Percentiles rank a stretch among this genome's conserved stretches.
Evolutionary conservation across 2,113 vertebrate genomes (phyloP).

Genomic region (Vulpes lagopus): DNA sequence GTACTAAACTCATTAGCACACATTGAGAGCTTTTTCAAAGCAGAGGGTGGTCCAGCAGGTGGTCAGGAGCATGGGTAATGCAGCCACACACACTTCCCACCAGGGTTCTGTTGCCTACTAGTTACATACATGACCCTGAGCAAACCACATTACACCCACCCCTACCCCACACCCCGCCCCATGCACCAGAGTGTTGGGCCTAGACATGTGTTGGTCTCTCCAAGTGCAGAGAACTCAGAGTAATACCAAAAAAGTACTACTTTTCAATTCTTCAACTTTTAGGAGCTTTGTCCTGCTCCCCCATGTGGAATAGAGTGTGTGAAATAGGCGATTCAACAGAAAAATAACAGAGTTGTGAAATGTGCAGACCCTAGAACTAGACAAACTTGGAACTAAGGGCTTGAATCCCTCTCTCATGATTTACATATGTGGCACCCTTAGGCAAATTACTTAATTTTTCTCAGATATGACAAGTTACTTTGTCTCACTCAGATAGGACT

Average conservation of each 20-base stretch:
- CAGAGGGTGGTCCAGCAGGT: neutral
- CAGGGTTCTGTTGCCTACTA: neutral
- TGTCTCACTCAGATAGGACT: neutral
- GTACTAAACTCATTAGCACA: neutral
- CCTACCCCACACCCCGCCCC: neutral
- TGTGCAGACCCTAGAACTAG: neutral
- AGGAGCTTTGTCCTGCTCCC: neutral
- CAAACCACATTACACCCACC: neutral
- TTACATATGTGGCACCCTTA: neutral
- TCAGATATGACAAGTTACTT: neutral
- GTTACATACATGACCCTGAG: neutral
- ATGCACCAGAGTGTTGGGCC: neutral
- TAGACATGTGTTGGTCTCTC: neutral
- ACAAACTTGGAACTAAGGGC: neutral
- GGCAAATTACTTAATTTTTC: conserved; percentile 8
- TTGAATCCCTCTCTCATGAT: neutral
- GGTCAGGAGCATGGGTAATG: neutral
- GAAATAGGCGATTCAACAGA: neutral
- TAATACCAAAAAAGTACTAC: neutral
- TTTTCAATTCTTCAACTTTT: neutral
- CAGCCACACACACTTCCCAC: neutral
- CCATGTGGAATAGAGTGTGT: neutral
- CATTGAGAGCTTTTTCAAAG: neutral
- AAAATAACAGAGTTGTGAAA: neutral
- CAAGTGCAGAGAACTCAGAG: neutral